Evolutionary conservation across 2,888 invertebrate genomes (phyloP), one percentile per base, ranked within the genome.

Genomic region (Tyria jacobaeae): DNA sequence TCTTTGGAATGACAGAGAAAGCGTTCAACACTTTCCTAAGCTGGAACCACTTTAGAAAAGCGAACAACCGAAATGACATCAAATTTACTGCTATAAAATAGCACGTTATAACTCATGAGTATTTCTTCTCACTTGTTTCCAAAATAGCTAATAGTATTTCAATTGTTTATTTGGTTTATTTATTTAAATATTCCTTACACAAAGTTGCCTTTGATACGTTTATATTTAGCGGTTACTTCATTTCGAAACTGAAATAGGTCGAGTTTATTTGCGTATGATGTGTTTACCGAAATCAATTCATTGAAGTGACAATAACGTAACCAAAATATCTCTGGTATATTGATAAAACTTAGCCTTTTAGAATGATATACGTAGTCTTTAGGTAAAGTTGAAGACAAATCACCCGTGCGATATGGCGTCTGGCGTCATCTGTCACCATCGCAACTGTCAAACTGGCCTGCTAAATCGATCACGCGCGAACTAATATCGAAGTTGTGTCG

Each of bases 391-490:
- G 82, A 84, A 90, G 91, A 92, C 92, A 91, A 92, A 92, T 92
- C 89, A 88, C 89, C 87, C 81, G 75, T 75, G 81, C 88, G 89
- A 87, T 91, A 89, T 90, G 89, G 88, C 87, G 84, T 82, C 83
- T 82, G 76, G 86, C 88, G 86, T 92, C 92, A 92, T 93, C 92
- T 90, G 91, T 92, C 90, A 91, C 89, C 83, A 90, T 91, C 90
- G 85, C 73, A 91, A 91, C 91, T 92, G 92, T 92, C 92, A 90
- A 89, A 92, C 86, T 88, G 86, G 86, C 82, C 85, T 84, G 90
- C 85, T 84, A 85, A 88, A 93, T 92, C 92, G 92, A 92, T 93
- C 92, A 93, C 89, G 88, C 84, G 87, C 87, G 81, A 93, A 93
- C 91, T 92, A 93, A 92, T 93, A 92, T 91, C 89, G 83, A 92